Evolutionary conservation across 2,888 invertebrate species (phyloP).

Genomic region (Andrena fulva): DNA sequence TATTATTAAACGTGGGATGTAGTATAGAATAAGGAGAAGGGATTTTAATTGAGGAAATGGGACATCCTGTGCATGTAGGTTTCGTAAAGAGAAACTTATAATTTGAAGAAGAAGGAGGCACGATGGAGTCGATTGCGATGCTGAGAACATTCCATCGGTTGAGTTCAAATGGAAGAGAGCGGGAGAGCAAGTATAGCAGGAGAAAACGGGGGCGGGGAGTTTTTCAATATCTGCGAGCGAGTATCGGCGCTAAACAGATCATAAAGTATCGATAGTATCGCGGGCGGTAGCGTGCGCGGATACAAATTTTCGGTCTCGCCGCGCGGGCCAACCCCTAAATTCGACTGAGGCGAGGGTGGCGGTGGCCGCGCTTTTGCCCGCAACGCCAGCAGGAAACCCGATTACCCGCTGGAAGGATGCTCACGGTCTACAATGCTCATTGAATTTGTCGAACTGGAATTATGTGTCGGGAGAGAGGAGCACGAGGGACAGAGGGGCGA

Average conservation of each 20-base stretch:
- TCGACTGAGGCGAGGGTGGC: conserved; percentile 37
- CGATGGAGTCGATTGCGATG: too few relatives aligned
- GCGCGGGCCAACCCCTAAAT: conserved; percentile 57
- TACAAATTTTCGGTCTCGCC: conserved; percentile 65
- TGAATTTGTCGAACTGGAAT: conserved; percentile 77
- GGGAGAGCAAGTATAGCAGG: background rate
- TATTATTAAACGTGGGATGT: too few relatives aligned
- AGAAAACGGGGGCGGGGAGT: background rate
- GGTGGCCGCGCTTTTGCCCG: conserved; percentile 60
- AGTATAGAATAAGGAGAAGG: too few relatives aligned
- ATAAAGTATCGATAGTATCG: conserved; percentile 60
- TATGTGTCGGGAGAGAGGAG: conserved; percentile 62
- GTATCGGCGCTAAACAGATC: conserved; percentile 57
- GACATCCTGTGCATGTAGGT: too few relatives aligned
- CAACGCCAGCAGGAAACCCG: conserved; percentile 70
- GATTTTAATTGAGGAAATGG: too few relatives aligned
- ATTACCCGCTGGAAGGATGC: conserved; percentile 75
- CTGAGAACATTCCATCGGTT: too few relatives aligned
- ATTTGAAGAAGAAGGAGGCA: too few relatives aligned
- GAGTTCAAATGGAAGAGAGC: too few relatives aligned
- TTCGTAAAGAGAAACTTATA: too few relatives aligned
- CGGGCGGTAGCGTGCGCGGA: conserved; percentile 31
- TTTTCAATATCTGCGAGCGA: conserved; percentile 49
- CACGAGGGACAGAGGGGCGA: conserved; percentile 13
- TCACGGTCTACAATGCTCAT: conserved; percentile 74